Evolutionary conservation across 2,797 vertebrate genomes (phyloP).

Genomic region (Periparus ater): DNA sequence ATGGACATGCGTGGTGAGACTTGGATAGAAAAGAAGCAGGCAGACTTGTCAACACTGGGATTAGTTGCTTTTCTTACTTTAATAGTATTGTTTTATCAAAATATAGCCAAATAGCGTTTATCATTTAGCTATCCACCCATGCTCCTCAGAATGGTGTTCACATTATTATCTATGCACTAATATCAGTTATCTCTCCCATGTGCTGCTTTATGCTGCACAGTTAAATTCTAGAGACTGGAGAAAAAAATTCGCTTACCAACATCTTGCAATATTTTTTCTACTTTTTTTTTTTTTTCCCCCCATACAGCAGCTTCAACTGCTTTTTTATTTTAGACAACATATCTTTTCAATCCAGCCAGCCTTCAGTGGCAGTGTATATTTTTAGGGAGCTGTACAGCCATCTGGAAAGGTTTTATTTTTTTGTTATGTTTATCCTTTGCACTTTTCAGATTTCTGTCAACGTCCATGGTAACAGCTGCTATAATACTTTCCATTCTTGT

Average conservation of each 20-base stretch:
- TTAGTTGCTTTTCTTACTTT: not conserved
- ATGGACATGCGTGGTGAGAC: not conserved
- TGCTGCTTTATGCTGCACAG: not conserved
- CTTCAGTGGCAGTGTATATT: constrained; percentile 20
- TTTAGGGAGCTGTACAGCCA: constrained; percentile 43
- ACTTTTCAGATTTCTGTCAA: constrained; percentile 65
- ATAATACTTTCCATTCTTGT: constrained; percentile 33
- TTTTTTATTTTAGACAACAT: constrained; percentile 1
- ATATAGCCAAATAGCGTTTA: not conserved
- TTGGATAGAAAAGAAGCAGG: not conserved
- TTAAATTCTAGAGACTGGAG: not conserved
- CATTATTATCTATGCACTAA: not conserved
- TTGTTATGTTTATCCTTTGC: constrained; percentile 54
- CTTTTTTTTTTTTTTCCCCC: not conserved
- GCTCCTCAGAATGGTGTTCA: not conserved
- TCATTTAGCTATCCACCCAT: not conserved
- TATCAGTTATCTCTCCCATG: not conserved
- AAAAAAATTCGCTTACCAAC: not conserved
- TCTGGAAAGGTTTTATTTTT: constrained; percentile 53
- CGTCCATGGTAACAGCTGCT: constrained; percentile 32
- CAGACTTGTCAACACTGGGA: not conserved
- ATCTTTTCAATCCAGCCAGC: constrained; percentile 16
- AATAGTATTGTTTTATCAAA: not conserved
- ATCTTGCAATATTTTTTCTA: not conserved
- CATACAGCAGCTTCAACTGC: not conserved